These are phyloP conservation scores for Moxostoma hubbsi DNA, from an alignment of 2,797 vertebrate species.

Conservation along the genomic window DNA sequence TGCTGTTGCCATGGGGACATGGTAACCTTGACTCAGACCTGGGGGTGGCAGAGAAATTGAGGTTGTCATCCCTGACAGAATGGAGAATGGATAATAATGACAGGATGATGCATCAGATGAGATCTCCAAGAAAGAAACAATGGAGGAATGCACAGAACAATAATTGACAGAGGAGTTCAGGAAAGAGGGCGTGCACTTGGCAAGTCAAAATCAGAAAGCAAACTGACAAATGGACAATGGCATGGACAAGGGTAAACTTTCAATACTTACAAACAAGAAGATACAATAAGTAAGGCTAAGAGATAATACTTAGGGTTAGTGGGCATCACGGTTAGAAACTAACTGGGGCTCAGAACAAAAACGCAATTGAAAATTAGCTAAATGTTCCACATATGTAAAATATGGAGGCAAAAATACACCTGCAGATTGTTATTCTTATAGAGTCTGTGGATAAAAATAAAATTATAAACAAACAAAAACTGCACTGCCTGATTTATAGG, in stretches of 20 bases:
- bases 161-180: conserved; percentile 23
- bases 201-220: conserved; percentile 28
- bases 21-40: conserved; percentile 76
- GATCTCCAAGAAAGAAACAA: conserved; percentile 25
- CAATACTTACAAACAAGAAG: neutral
- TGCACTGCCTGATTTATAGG: too few relatives aligned
- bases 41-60: conserved; percentile 74
- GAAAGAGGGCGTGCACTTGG: conserved; percentile 24
- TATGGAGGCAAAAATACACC: too few relatives aligned
- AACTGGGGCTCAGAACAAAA: too few relatives aligned
- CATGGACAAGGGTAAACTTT: neutral
- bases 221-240: conserved; percentile 33
- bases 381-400: too few relatives aligned
- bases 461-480: too few relatives aligned
- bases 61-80: conserved; percentile 73
- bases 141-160: conserved; percentile 19
- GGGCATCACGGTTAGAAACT: too few relatives aligned
- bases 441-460: too few relatives aligned
- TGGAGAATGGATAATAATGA: conserved; percentile 40
- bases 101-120: conserved; percentile 31
- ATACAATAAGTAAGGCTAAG: neutral
- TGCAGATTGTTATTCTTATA: too few relatives aligned
- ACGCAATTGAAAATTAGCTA: too few relatives aligned
- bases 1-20: conserved; percentile 85
- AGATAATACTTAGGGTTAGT: neutral